Conservation (phyloP, 2,113 vertebrate genomes). For the Bufo gargarizans region DNA sequence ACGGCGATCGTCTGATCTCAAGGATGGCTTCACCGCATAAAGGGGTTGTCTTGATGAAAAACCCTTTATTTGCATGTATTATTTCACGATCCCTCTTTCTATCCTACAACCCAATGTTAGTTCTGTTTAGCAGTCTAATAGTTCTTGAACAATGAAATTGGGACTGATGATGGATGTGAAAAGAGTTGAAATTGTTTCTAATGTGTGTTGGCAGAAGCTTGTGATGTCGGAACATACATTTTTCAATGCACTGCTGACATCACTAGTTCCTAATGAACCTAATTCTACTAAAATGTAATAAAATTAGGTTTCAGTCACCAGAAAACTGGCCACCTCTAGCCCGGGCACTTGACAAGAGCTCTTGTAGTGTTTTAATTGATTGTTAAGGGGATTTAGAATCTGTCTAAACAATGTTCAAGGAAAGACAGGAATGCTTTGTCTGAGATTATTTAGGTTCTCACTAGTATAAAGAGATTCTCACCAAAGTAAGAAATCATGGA, state of each 20-base stretch:
- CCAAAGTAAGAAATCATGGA: conserved; percentile 43
- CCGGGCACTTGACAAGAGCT: neutral
- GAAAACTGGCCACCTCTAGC: neutral
- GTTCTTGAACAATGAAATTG: neutral
- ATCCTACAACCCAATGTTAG: neutral
- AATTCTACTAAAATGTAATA: neutral
- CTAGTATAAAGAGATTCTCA: conserved; percentile 32
- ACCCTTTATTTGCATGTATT: neutral
- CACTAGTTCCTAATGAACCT: neutral
- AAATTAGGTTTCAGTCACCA: neutral
- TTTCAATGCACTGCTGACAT: neutral
- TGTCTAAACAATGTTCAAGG: conserved; percentile 45
- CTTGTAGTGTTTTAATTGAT: conserved; percentile 45
- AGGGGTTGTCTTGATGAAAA: too few relatives aligned
- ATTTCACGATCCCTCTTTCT: neutral
- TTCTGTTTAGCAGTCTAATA: too few relatives aligned
- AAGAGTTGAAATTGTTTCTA: too few relatives aligned
- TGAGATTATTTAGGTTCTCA: conserved; percentile 36
- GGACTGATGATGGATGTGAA: neutral
- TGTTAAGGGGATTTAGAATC: conserved; percentile 31
- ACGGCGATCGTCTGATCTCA: neutral
- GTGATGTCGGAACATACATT: neutral
- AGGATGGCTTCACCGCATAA: neutral
- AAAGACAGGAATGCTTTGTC: conserved; percentile 36
- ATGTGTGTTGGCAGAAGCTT: neutral